These are phyloP conservation scores for Drosophila pseudotakahashii DNA, from an alignment of 2,888 invertebrate species.

Conservation along the genomic window DNA sequence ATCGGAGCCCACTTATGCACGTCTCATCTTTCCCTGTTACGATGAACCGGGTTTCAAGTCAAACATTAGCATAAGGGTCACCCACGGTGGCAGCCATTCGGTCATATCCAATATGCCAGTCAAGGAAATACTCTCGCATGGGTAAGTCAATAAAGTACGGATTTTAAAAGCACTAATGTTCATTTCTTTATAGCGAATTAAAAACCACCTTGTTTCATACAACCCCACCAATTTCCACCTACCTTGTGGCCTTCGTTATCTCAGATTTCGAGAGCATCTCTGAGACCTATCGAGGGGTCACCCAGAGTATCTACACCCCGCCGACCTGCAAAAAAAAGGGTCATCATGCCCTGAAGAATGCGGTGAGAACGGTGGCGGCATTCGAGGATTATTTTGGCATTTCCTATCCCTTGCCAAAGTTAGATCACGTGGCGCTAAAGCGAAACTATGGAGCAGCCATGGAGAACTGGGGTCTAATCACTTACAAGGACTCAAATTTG, in stretches of 20 bases:
- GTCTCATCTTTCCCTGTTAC: conserved; percentile 90
- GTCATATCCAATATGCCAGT: conserved; percentile 84
- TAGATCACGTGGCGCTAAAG: conserved; percentile 94
- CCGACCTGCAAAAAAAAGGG: conserved; percentile 67
- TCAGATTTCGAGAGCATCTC: conserved; percentile 86
- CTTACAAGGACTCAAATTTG: conserved; percentile 85
- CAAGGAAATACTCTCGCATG: conserved; percentile 46
- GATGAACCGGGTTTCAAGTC: conserved; percentile 91
- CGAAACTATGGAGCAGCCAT: conserved; percentile 93
- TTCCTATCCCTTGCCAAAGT: conserved; percentile 90
- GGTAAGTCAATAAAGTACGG: conserved; percentile 49
- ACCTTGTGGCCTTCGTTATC: conserved; percentile 92
- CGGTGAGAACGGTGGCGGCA: conserved; percentile 71
- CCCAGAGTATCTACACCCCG: conserved; percentile 80
- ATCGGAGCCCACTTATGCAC: conserved; percentile 88
- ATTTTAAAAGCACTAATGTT: too few species aligned
- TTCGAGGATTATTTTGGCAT: conserved; percentile 90
- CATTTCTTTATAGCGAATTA: conserved; percentile 44
- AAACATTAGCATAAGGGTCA: conserved; percentile 87
- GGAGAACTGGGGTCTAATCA: conserved; percentile 98
- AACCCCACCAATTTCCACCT: conserved; percentile 90
- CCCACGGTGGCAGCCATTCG: conserved; percentile 84
- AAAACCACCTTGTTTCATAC: conserved; percentile 85
- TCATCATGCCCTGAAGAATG: conserved; percentile 71
- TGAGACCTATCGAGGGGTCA: conserved; percentile 82